These are phyloP conservation scores for Pristionchus maxplancki DNA, from an alignment of 2,888 invertebrate species.

Conservation along the genomic window DNA sequence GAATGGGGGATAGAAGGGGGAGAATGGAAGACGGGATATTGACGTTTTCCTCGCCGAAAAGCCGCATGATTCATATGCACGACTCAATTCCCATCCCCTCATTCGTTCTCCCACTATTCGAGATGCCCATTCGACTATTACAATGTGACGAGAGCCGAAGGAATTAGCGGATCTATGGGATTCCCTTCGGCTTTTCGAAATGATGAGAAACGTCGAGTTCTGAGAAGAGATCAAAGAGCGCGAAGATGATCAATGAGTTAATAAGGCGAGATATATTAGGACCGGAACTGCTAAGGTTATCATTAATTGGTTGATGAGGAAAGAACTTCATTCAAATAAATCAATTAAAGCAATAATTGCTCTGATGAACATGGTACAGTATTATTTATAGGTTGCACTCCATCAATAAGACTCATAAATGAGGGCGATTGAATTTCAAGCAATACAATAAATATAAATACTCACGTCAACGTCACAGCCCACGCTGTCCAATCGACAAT, in stretches of 20 bases:
- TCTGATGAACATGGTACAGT: no score
- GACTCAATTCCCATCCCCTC: slow-evolving; percentile 12
- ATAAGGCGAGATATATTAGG: neutral
- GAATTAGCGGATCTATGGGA: neutral
- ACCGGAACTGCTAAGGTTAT: no score
- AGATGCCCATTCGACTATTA: slow-evolving; percentile 39
- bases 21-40: neutral
- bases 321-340: no score
- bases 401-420: no score
- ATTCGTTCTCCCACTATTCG: neutral
- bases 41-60: slow-evolving; percentile 3
- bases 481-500: slow-evolving; percentile 78
- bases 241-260: neutral
- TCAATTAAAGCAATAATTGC: no score
- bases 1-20: neutral
- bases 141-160: neutral
- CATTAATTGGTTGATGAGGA: no score
- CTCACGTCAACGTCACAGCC: slow-evolving; percentile 76
- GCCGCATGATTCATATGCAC: slow-evolving; percentile 27
- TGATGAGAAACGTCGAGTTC: neutral
- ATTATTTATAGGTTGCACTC: no score
- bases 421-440: no score
- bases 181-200: neutral
- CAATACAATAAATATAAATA: no score
- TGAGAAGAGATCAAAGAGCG: neutral